phyloP scores from a whole-genome alignment of 2,797 vertebrate genomes.

The Poecilia gillii region DNA sequence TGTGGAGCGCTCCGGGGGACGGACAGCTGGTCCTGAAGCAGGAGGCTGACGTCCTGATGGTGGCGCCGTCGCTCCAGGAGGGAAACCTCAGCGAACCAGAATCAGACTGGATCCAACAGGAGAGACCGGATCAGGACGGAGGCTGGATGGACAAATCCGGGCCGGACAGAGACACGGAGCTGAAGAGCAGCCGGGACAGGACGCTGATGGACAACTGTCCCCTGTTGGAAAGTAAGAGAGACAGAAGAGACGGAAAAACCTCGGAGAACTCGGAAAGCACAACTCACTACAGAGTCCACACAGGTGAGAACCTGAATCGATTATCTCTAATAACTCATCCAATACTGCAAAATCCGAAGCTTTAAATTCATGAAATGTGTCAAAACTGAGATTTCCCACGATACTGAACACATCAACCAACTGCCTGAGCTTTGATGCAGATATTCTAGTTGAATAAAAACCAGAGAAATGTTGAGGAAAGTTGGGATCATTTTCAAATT shows the following conservation, averaged over 20 bases:
- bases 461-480: background rate
- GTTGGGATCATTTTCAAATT: background rate
- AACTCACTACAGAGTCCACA: background rate
- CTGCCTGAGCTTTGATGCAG: background rate
- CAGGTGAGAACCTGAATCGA: background rate
- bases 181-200: background rate
- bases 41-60: background rate
- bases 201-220: background rate
- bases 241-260: background rate
- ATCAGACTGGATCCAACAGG: background rate
- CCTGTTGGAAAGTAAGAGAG: background rate
- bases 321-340: background rate
- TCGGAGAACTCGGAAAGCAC: background rate
- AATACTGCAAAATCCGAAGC: background rate
- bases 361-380: background rate
- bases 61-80: background rate
- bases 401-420: background rate
- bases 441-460: background rate
- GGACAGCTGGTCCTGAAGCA: conserved; percentile 12
- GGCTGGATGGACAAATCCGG: background rate
- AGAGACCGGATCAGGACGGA: background rate
- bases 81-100: background rate
- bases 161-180: background rate
- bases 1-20: background rate
- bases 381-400: background rate